phyloP scores from a whole-genome alignment of 2,113 vertebrate species.

The Odobenus rosmarus region DNA sequence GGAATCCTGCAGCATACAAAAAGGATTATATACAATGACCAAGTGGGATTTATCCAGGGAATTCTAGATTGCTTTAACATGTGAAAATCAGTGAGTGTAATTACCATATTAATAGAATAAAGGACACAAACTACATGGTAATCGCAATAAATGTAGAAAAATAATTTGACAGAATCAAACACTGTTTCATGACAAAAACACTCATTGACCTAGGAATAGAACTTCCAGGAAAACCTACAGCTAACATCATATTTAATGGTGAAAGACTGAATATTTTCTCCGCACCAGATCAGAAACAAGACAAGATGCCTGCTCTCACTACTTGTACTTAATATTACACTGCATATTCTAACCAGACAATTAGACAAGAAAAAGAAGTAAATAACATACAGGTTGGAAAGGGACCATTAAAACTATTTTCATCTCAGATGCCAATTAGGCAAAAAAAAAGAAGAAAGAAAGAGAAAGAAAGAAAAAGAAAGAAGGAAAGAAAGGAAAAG shows the following conservation, averaged over 20 bases:
- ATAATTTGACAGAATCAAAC: neutral
- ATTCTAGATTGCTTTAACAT: neutral
- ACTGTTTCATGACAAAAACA: neutral
- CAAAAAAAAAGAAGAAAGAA: neutral
- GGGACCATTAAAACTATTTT: constrained; percentile 20
- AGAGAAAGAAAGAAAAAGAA: neutral
- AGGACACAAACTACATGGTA: neutral
- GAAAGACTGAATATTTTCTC: neutral
- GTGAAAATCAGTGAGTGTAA: neutral
- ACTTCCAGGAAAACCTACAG: neutral
- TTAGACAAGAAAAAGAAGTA: neutral
- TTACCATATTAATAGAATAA: neutral
- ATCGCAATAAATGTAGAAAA: neutral
- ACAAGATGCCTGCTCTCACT: neutral
- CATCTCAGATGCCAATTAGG: neutral
- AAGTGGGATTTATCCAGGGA: neutral
- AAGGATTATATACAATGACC: neutral
- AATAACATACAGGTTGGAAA: neutral
- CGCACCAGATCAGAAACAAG: neutral
- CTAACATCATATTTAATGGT: neutral
- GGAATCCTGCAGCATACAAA: neutral
- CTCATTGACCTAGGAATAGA: neutral
- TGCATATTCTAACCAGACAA: neutral
- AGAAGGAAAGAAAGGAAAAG: neutral
- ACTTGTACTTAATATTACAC: neutral